Evolutionary conservation across 2,113 vertebrate species (phyloP).

Genomic region (Trematocara nigrifrons): DNA sequence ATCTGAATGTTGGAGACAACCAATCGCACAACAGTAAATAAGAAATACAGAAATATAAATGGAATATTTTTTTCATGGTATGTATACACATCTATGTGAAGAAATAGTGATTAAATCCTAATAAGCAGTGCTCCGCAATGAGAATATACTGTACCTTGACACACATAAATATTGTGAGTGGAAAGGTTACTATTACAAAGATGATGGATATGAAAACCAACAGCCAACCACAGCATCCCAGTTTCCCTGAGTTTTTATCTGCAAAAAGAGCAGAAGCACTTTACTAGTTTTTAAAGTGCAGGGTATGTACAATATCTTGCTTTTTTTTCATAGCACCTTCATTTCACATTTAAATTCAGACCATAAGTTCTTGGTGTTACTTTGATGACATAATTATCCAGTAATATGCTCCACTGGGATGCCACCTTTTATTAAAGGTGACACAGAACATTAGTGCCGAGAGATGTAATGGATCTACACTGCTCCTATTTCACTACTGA

Average conservation of each 20-base stretch:
- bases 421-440: neutral
- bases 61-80: neutral
- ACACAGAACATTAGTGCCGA: neutral
- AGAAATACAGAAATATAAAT: neutral
- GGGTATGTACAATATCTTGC: neutral
- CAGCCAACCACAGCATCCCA: slow-evolving; percentile 81
- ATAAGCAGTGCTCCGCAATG: neutral
- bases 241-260: slow-evolving; percentile 63
- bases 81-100: neutral
- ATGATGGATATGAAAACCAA: slow-evolving; percentile 77
- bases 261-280: neutral
- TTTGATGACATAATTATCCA: neutral
- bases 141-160: slow-evolving; percentile 76
- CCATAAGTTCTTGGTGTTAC: neutral
- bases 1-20: slow-evolving; percentile 63
- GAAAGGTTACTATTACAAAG: slow-evolving; percentile 74
- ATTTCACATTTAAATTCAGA: neutral
- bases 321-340: neutral
- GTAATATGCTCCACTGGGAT: neutral
- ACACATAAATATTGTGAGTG: slow-evolving; percentile 79
- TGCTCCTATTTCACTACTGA: neutral
- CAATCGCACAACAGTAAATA: neutral
- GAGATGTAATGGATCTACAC: neutral
- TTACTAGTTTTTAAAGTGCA: neutral
- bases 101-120: neutral